Evolutionary conservation across 2,888 invertebrate species (phyloP).

Genomic region (Idaea straminata): DNA sequence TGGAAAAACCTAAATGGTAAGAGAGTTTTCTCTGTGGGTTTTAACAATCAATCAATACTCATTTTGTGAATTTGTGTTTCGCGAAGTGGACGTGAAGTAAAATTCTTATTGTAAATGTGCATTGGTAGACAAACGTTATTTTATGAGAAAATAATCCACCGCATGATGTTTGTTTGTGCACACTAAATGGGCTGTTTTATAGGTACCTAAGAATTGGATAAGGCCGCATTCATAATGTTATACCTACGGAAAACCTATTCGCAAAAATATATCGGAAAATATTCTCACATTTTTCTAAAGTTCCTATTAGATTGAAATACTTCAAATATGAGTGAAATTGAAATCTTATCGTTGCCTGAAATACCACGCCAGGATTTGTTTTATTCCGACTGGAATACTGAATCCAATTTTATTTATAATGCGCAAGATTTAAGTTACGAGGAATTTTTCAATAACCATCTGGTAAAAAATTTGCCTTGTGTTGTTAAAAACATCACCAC

Average conservation of each 20-base stretch:
- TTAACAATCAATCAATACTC: no score
- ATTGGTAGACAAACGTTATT: no score
- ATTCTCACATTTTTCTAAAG: background rate
- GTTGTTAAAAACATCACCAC: conserved; percentile 82
- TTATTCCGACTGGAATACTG: background rate
- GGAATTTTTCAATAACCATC: conserved; percentile 78
- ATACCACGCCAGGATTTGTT: background rate
- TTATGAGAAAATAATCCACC: no score
- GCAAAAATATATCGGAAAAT: background rate
- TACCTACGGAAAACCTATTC: background rate
- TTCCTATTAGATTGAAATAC: background rate
- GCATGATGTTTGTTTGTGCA: no score
- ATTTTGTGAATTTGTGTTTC: no score
- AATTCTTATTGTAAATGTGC: no score
- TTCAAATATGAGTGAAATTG: background rate
- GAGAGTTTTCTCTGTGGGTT: no score
- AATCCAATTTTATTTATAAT: background rate
- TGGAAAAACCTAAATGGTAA: no score
- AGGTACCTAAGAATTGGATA: no score
- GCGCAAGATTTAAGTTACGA: conserved; percentile 55
- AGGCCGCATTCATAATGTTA: no score
- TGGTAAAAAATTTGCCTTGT: conserved; percentile 80
- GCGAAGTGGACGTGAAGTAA: no score
- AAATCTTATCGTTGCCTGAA: background rate
- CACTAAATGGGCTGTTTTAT: no score